Evolutionary conservation across 2,888 invertebrate species (phyloP).

Genomic region (Nemoura dubitans): DNA sequence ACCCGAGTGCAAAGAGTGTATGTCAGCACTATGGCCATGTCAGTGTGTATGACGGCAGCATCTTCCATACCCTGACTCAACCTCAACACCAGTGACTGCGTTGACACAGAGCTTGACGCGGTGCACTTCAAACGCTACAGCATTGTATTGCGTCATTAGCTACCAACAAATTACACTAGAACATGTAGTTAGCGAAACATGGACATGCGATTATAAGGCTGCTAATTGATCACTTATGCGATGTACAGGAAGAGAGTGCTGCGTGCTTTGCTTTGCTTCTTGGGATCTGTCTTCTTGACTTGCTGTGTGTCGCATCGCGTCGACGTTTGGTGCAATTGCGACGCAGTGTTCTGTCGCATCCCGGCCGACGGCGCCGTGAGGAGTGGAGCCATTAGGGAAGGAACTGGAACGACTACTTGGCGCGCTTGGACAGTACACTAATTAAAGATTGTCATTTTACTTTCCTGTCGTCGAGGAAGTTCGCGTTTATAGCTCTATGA

Average conservation of each 20-base stretch:
- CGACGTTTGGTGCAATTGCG: background rate
- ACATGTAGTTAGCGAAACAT: background rate
- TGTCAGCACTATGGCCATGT: no score
- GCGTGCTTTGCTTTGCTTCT: background rate
- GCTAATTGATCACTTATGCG: background rate
- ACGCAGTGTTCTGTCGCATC: background rate
- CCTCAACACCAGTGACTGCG: background rate
- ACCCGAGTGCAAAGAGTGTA: background rate
- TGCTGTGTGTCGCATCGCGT: background rate
- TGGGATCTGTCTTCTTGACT: background rate
- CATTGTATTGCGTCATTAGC: slow-evolving; percentile 12
- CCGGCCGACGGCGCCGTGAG: background rate
- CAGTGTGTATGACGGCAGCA: background rate
- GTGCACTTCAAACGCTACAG: background rate
- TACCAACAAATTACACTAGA: background rate
- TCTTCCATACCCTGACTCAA: background rate
- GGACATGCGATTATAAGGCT: background rate
- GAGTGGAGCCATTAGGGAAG: background rate
- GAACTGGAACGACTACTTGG: background rate
- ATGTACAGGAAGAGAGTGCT: background rate
- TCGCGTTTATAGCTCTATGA: background rate
- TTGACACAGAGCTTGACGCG: background rate
- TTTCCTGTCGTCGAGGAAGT: background rate
- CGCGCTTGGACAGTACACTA: background rate
- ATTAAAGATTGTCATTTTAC: background rate